Conservation (phyloP, 1,140 invertebrate species). For the Paramacrobiotus metropolitanus region DNA sequence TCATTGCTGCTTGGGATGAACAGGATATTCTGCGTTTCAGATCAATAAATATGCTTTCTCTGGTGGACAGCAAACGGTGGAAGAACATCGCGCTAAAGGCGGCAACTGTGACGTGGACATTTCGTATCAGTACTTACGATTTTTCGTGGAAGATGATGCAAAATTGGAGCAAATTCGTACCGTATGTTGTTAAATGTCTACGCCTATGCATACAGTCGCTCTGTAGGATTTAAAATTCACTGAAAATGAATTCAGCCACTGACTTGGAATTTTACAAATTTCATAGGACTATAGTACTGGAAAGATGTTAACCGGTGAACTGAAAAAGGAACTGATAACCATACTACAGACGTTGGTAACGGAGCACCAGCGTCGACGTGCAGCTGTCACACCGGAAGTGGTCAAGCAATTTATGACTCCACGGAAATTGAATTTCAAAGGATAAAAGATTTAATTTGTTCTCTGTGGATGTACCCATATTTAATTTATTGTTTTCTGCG, state of each 20-base stretch:
- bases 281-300: slow-evolving; percentile 62
- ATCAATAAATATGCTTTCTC: slow-evolving; percentile 97
- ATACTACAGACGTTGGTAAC: slow-evolving; percentile 45
- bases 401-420: slow-evolving; percentile 60
- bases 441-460: too few species aligned
- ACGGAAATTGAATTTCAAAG: slow-evolving; percentile 52
- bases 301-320: slow-evolving; percentile 66
- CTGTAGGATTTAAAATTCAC: too few species aligned
- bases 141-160: slow-evolving; percentile 85
- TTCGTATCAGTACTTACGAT: slow-evolving; percentile 78
- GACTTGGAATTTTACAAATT: too few species aligned
- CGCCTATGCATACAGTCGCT: too few species aligned
- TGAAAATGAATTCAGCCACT: too few species aligned
- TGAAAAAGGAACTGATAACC: slow-evolving; percentile 68
- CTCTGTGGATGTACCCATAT: too few species aligned
- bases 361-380: slow-evolving; percentile 54
- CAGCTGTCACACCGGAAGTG: slow-evolving; percentile 58
- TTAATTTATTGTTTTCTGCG: too few species aligned
- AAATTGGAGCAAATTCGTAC: slow-evolving; percentile 52
- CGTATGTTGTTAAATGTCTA: slow-evolving; percentile 30
- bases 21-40: slow-evolving; percentile 23
- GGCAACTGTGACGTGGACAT: slow-evolving; percentile 90
- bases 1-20: not conserved
- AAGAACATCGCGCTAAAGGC: slow-evolving; percentile 65
- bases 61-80: slow-evolving; percentile 71